Evolutionary conservation across 2,888 invertebrate genomes (phyloP), one percentile per base, ranked within the genome.

Genomic region (Microctonus aethiopoides): DNA sequence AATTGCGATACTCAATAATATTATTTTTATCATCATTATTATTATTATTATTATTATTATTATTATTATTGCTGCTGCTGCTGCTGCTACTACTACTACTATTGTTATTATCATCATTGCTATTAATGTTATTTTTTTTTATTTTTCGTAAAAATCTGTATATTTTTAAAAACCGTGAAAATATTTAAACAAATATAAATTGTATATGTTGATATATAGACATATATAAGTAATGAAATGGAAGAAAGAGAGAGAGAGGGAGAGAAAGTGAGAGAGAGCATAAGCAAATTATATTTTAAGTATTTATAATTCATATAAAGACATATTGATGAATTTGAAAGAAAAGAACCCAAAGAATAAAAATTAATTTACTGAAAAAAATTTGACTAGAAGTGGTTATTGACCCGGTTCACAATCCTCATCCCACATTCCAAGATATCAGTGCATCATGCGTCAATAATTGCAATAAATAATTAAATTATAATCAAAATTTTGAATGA

Each of bases 381-480:
- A 82, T 80, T 83, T 81, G 81, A 83, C 82, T 77, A 83, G 83
- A 82, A 83, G 83, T 83, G 83, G 83, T 83, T 83, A 83, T 83
- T 83, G 73, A 81, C 83, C 83, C 82, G 82, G 79, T 83, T 80
- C 81, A 79, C 78, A 75, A 74, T 80, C 81, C 83, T n/a, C 77
- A 77, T 81, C 78, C 80, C 72, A 68, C 26, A 13, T 73, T 73
- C 75, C 76, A 75, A 69, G 16, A 13, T 57, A n/a, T 22, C 26
- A 56, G 13, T 13, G 29, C 5, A 26, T 56, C 24, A 26, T 7
- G 46, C 16, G 16, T 46, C 6, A 46, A 46, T 5, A 16, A 16
- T 46, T 16, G 9, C 16, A 4, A 46, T 46, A 7, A 46, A 46
- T 16, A 20, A n/a, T 46, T 46, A 16, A 46, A 46, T 7, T 16